Evolutionary conservation across 2,113 vertebrate genomes (phyloP), one percentile per base, ranked within the genome.

Genomic region (Chionodraco myersi): DNA sequence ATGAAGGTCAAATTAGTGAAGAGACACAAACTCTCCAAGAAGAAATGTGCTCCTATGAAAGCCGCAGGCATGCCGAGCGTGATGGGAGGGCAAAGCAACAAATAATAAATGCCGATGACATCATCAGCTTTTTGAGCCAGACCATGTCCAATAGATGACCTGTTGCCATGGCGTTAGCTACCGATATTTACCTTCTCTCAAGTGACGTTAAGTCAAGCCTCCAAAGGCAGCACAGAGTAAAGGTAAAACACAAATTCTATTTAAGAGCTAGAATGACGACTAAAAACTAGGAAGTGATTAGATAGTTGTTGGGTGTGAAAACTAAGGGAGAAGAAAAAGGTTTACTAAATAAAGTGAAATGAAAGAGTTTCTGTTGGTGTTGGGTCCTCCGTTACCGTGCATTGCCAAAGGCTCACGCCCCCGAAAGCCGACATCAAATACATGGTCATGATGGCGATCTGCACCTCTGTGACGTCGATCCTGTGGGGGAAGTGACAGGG

Each of bases 391-490:
- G 63, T 84, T 95, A 99, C 98, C 96, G 82, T 93, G 10, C 75
- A 93, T 64, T 98, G 94, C 98, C 98, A 99, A 41, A 99, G 18
- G 66, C 90, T 75, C 69, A 97, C 91, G 83, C 98, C 98, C 81
- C 95, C 96, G 52, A 95, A 95, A 0, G 97, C 96, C 44, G 97
- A 94, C 84, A 98, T 88, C 85, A 98, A n/a, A 65, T 99, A 98
- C 90, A 99, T 86, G 63, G 92, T 13, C 0, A 95, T 92, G 91
- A 98, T 96, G 80, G 96, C 93, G 21, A 98, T 15, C 93, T 99
- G 98, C 88, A 97, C 96, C 90, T 99, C 98, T n/a, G 97, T 99
- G 75, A 99, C 98, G 79, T 99, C 98, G 66, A 98, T 85, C 90
- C 98, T 99, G 58, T 11, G 59, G 30, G 21, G 49, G 41, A 69